A percentile compares a stretch with the other conserved stretches of the same genome.
Conservation (phyloP, 2,113 vertebrate species). For the Centropus unirufus region DNA sequence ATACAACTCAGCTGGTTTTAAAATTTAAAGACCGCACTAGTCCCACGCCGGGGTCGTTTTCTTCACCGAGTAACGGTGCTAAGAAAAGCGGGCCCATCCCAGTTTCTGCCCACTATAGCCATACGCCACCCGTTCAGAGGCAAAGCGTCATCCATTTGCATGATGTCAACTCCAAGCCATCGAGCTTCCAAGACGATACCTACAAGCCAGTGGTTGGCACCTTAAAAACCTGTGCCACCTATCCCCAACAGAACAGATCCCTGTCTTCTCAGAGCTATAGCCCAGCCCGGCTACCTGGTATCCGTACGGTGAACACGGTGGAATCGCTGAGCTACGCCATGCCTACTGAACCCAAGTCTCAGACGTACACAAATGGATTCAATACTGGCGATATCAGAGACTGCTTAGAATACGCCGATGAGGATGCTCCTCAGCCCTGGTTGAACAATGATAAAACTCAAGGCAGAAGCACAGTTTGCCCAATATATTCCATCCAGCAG, state of each 20-base stretch:
- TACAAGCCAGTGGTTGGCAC: conserved; percentile 89
- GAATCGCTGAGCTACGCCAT: conserved; percentile 85
- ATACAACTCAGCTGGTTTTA: conserved; percentile 84
- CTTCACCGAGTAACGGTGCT: conserved; percentile 84
- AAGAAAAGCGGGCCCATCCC: conserved; percentile 85
- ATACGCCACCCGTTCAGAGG: conserved; percentile 91
- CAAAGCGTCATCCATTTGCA: conserved; percentile 95
- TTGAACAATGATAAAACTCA: conserved; percentile 88
- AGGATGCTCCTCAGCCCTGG: conserved; percentile 85
- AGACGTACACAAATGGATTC: conserved; percentile 94
- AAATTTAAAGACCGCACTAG: conserved; percentile 89
- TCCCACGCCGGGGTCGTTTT: conserved; percentile 83
- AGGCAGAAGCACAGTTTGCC: conserved; percentile 84
- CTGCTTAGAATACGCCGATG: conserved; percentile 91
- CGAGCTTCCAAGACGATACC: conserved; percentile 87
- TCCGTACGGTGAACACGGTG: conserved; percentile 87
- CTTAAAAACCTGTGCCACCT: conserved; percentile 95
- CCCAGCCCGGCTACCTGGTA: conserved; percentile 86
- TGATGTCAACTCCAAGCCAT: conserved; percentile 87
- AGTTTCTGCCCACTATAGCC: conserved; percentile 92
- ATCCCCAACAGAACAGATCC: conserved; percentile 96
- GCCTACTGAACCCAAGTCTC: conserved; percentile 92
- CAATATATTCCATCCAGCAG: conserved; percentile 89
- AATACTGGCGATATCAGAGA: conserved; percentile 85
- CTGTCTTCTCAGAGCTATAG: conserved; percentile 97